Evolutionary conservation across 2,888 invertebrate genomes (phyloP).

Genomic region (Hypomecis punctinalis): DNA sequence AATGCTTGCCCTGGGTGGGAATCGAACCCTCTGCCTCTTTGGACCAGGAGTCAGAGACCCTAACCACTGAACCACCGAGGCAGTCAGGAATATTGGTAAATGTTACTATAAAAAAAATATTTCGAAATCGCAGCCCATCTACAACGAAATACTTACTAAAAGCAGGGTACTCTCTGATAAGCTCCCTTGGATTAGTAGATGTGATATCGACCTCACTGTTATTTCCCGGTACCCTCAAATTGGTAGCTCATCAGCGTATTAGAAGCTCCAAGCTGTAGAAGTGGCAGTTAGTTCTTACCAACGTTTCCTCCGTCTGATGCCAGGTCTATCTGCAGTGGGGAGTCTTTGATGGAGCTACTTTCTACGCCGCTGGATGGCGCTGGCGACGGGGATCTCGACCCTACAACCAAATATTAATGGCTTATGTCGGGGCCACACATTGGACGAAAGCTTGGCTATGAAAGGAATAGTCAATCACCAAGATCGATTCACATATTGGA

Average conservation of each 20-base stretch:
- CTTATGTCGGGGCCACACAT: too few relatives aligned
- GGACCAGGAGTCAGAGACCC: too few relatives aligned
- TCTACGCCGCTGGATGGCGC: constrained; percentile 95
- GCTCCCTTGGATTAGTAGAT: constrained; percentile 19
- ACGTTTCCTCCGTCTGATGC: constrained; percentile 86
- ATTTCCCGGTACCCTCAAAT: constrained; percentile 4
- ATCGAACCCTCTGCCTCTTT: too few relatives aligned
- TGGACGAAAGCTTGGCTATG: too few relatives aligned
- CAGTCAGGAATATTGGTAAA: too few relatives aligned
- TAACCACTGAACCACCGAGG: too few relatives aligned
- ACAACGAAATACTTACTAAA: neutral
- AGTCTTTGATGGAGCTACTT: constrained; percentile 90
- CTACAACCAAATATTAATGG: constrained; percentile 52
- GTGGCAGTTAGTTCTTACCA: constrained; percentile 59
- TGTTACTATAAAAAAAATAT: too few relatives aligned
- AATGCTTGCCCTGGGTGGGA: too few relatives aligned
- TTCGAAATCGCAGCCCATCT: too few relatives aligned
- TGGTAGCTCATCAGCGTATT: constrained; percentile 15
- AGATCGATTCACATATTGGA: too few relatives aligned
- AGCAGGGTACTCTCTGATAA: neutral
- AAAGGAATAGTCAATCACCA: too few relatives aligned
- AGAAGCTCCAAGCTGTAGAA: constrained; percentile 12
- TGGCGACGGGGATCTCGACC: constrained; percentile 93
- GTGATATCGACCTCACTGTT: constrained; percentile 18
- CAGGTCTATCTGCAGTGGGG: constrained; percentile 93